Conservation (phyloP, 2,797 vertebrate genomes). For the Pteropus rufus region DNA sequence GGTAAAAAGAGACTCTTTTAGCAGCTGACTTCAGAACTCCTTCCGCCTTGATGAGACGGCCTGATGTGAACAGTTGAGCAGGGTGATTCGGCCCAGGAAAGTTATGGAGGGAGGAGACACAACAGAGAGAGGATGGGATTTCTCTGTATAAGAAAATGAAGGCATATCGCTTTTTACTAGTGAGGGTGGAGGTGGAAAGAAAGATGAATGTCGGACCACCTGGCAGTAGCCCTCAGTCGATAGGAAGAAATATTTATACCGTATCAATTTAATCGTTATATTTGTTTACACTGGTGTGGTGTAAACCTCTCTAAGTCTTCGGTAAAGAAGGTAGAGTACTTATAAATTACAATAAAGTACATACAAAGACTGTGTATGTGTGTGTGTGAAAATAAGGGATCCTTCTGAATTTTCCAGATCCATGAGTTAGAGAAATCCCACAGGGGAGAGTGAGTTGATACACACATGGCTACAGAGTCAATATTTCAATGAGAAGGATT, state of each 20-base stretch:
- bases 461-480: not conserved
- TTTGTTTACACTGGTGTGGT: not conserved
- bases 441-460: not conserved
- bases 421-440: not conserved
- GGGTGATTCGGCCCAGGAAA: not conserved
- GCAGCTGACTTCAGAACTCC: not conserved
- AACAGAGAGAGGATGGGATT: not conserved
- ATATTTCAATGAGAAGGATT: not conserved
- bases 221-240: not conserved
- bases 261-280: not conserved
- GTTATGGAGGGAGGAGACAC: not conserved
- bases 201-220: not conserved
- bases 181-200: not conserved
- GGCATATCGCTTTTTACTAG: not conserved
- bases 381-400: not conserved
- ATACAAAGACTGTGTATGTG: not conserved
- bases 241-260: not conserved
- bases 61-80: not conserved
- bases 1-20: not conserved
- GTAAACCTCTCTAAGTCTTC: not conserved
- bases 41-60: not conserved
- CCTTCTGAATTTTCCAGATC: not conserved
- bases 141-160: not conserved
- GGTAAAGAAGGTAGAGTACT: not conserved
- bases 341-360: not conserved